A percentile compares a stretch with the other conserved stretches of the same genome.
Evolutionary conservation across 2,888 invertebrate species (phyloP).

Genomic region (Orchestes rusci): DNA sequence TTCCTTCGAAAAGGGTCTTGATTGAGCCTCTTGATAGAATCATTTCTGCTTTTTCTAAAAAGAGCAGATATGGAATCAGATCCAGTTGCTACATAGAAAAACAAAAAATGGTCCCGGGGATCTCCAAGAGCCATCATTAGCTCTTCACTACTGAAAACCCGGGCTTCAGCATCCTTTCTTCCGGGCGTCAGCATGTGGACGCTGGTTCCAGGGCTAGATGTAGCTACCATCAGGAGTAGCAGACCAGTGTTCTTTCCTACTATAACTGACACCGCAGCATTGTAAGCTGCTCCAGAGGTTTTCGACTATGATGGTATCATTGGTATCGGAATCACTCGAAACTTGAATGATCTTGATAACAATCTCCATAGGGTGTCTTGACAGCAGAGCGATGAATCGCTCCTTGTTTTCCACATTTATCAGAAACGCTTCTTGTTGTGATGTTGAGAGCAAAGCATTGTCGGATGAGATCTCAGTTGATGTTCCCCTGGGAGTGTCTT

Average conservation of each 20-base stretch:
- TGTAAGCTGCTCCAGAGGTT: not conserved
- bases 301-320: not conserved
- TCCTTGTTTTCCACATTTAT: not conserved
- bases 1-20: not conserved
- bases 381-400: not conserved
- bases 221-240: too few species aligned
- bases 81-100: conserved; percentile 6
- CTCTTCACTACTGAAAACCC: conserved; percentile 2
- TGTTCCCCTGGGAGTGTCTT: not conserved
- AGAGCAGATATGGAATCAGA: conserved; percentile 1
- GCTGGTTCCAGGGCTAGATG: too few species aligned
- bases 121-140: conserved; percentile 4
- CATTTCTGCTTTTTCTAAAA: conserved; percentile 3
- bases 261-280: not conserved
- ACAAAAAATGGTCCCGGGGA: conserved; percentile 2
- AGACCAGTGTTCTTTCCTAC: not conserved
- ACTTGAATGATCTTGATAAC: too few species aligned
- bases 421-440: not conserved
- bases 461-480: too few species aligned
- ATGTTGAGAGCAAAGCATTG: too few species aligned
- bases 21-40: conserved; percentile 1
- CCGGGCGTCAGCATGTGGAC: too few species aligned
- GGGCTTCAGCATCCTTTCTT: not conserved
- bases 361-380: too few species aligned
- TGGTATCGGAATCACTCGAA: too few species aligned